These are phyloP conservation scores for Diplodus sargus DNA, from an alignment of 2,797 vertebrate species.

Conservation along the genomic window DNA sequence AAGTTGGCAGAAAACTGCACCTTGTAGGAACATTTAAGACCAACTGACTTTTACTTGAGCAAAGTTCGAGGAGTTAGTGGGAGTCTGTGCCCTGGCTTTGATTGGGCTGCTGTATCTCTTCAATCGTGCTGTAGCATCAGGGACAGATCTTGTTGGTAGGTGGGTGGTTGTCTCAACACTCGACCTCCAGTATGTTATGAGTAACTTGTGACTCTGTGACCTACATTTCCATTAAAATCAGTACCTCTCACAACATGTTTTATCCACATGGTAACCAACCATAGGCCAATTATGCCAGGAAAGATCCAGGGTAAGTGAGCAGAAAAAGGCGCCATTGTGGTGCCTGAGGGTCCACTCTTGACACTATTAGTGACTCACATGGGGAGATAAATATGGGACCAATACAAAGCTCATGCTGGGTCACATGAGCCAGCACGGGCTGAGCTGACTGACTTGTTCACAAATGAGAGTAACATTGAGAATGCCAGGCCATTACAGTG, in stretches of 20 bases:
- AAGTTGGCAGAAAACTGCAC: constrained; percentile 10
- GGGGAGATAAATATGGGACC: background rate
- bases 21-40: background rate
- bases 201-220: background rate
- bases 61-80: background rate
- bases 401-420: background rate
- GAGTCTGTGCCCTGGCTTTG: background rate
- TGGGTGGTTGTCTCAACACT: background rate
- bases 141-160: background rate
- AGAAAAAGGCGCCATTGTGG: background rate
- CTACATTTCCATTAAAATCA: background rate
- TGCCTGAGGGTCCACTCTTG: background rate
- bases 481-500: background rate
- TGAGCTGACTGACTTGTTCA: background rate
- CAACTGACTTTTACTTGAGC: background rate
- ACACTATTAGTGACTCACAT: background rate
- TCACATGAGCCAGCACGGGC: background rate
- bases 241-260: background rate
- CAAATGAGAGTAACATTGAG: background rate
- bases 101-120: background rate
- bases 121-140: background rate
- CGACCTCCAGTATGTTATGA: background rate
- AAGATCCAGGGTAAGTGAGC: background rate
- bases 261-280: background rate
- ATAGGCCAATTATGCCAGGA: background rate